Evolutionary conservation across 2,888 invertebrate genomes (phyloP), one percentile per base, ranked within the genome.

Genomic region (Amphiduros pacificus): DNA sequence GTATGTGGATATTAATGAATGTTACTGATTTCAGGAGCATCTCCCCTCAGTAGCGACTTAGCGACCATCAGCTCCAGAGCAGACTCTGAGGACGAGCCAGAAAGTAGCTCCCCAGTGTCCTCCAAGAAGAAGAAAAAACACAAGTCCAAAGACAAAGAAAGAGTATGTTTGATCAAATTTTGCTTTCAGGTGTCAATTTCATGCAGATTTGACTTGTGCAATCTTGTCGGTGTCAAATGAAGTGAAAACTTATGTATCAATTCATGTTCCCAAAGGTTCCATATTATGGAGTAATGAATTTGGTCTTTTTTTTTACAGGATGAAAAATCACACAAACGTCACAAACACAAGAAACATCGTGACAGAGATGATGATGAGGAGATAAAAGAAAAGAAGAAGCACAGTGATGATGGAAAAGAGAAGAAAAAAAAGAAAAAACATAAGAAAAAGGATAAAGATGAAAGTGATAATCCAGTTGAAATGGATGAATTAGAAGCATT

Each of bases 401-500:
- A n/a, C 5, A 60, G 26, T 24, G 53, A 60, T 17, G 55, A 55
- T 11, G 60, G 49, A 6, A 22, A 20, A 9, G 17, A 11, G 20
- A 24, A 40, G 3, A 36, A 9, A 2, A 55, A 60, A 20, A 49
- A 58, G 24, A 62, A 62, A 22, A 51, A 61, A 49, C 51, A 58
- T 27, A 62, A 58, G 57, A 62, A 62, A 31, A 36, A 24, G 2
- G 32, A 51, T 20, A 53, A 52, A 11, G 44, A 58, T 44, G 32
- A 11, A 2, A 24, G 3, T 4, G 22, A 11, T 2, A 2, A 17
- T 2, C 22, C 2, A 9, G 9, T 20, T 1, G 64, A 63, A 28
- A 55, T 58, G 53, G 56, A 65, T 49, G 67, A 67, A 50, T 61
- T 67, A 3, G 67, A 67, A 52, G 64, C 67, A 0, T 67, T 67